Conservation (phyloP, 2,113 vertebrate genomes). For the Chionodraco myersi region DNA sequence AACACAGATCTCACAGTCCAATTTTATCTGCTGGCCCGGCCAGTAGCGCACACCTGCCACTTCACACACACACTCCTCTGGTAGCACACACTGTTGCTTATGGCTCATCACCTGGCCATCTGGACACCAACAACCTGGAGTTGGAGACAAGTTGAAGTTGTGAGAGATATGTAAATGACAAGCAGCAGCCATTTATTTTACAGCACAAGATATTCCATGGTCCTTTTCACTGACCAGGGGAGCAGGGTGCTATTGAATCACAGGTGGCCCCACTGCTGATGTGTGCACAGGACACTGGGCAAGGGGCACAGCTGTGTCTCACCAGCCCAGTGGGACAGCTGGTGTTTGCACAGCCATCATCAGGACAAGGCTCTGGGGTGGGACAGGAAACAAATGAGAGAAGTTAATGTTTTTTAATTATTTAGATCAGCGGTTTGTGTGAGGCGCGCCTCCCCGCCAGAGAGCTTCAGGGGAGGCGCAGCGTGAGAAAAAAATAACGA, state of each 20-base stretch:
- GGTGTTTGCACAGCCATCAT: slow-evolving; percentile 82
- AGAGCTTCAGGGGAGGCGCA: too few relatives aligned
- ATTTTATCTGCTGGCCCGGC: slow-evolving; percentile 85
- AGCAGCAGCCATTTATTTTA: neutral
- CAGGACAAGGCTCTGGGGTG: slow-evolving; percentile 82
- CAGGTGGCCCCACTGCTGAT: slow-evolving; percentile 78
- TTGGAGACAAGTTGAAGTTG: neutral
- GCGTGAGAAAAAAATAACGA: too few relatives aligned
- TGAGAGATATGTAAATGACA: neutral
- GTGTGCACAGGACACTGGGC: slow-evolving; percentile 88
- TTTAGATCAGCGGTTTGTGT: too few relatives aligned
- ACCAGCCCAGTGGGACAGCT: slow-evolving; percentile 83
- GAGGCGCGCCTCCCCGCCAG: too few relatives aligned
- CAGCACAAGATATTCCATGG: neutral
- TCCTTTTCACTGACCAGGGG: slow-evolving; percentile 80
- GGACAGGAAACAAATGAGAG: neutral
- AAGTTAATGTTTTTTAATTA: too few relatives aligned
- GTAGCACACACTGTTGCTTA: slow-evolving; percentile 80
- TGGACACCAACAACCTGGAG: slow-evolving; percentile 90
- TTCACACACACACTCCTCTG: slow-evolving; percentile 85
- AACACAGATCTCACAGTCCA: slow-evolving; percentile 87
- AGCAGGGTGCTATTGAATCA: slow-evolving; percentile 72
- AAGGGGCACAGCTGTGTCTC: slow-evolving; percentile 83
- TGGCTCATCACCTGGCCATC: slow-evolving; percentile 84
- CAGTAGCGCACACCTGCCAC: slow-evolving; percentile 79